A percentile compares a stretch with the other conserved stretches of the same genome.
phyloP scores from a whole-genome alignment of 2,113 vertebrate genomes.

The Eonycteris spelaea region DNA sequence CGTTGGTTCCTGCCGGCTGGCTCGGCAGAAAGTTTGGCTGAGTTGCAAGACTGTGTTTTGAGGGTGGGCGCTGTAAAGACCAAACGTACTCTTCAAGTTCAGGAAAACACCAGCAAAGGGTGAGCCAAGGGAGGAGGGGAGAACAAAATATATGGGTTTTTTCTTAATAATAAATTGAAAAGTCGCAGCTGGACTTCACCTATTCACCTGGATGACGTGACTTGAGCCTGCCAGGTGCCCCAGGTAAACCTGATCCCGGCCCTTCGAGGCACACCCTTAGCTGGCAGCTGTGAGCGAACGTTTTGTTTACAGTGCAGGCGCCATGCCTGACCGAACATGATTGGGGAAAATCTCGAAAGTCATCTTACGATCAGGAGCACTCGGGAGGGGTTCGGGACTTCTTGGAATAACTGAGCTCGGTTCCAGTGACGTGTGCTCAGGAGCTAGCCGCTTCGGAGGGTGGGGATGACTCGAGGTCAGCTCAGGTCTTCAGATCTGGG shows the following conservation, averaged over 20 bases:
- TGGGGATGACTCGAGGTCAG: background rate
- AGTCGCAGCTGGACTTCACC: background rate
- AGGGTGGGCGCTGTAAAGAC: background rate
- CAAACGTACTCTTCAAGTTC: slow-evolving; percentile 32
- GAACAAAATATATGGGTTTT: background rate
- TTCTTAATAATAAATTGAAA: background rate
- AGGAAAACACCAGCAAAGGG: background rate
- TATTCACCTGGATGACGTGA: background rate
- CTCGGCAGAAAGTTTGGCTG: slow-evolving; percentile 60
- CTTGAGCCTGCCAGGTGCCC: background rate
- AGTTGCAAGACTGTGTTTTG: slow-evolving; percentile 25
- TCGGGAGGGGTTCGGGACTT: background rate
- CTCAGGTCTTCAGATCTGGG: background rate
- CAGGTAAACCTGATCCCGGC: background rate
- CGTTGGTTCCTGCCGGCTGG: slow-evolving; percentile 4
- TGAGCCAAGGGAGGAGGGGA: background rate
- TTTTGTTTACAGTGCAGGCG: slow-evolving; percentile 19
- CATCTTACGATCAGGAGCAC: background rate
- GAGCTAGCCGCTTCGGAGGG: background rate
- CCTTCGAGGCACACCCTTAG: background rate
- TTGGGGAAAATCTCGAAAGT: background rate
- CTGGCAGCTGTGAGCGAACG: background rate
- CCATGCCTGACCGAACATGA: background rate
- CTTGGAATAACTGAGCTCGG: background rate
- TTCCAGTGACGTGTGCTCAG: background rate